These are phyloP conservation scores for Naja naja DNA, from an alignment of 2,113 vertebrate species.

Conservation along the genomic window DNA sequence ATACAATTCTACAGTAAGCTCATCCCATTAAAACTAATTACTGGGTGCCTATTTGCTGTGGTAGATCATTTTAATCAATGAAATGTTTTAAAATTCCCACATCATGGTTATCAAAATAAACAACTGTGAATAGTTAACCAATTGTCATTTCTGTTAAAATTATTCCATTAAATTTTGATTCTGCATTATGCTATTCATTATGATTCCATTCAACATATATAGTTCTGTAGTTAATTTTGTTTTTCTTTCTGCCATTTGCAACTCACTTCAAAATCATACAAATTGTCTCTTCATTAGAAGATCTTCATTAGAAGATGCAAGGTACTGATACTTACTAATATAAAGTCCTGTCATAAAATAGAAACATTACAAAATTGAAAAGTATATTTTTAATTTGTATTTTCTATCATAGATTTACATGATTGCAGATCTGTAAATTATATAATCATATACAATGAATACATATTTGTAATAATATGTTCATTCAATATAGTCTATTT, in stretches of 20 bases:
- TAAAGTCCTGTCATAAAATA: constrained; percentile 21
- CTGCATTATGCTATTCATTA: constrained; percentile 27
- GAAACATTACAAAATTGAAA: constrained; percentile 1
- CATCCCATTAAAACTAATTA: background rate
- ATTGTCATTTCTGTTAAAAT: constrained; percentile 20
- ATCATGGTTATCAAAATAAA: constrained; percentile 29
- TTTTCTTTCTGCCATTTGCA: constrained; percentile 42
- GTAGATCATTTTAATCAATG: background rate
- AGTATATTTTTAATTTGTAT: constrained; percentile 22
- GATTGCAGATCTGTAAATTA: background rate
- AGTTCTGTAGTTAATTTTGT: constrained; percentile 49
- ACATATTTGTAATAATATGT: constrained; percentile 27
- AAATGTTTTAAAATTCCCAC: background rate
- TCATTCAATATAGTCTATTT: constrained; percentile 6
- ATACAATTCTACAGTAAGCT: background rate
- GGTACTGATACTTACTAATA: constrained; percentile 24
- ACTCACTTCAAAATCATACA: constrained; percentile 28
- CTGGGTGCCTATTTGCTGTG: background rate
- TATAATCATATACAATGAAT: background rate
- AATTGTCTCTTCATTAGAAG: constrained; percentile 29
- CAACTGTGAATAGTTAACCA: constrained; percentile 28
- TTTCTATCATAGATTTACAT: constrained; percentile 32
- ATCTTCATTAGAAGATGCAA: constrained; percentile 21
- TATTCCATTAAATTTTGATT: constrained; percentile 42
- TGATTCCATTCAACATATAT: constrained; percentile 40